Conservation (phyloP, 1,140 invertebrate species). For the Zelostemma sp. region DNA sequence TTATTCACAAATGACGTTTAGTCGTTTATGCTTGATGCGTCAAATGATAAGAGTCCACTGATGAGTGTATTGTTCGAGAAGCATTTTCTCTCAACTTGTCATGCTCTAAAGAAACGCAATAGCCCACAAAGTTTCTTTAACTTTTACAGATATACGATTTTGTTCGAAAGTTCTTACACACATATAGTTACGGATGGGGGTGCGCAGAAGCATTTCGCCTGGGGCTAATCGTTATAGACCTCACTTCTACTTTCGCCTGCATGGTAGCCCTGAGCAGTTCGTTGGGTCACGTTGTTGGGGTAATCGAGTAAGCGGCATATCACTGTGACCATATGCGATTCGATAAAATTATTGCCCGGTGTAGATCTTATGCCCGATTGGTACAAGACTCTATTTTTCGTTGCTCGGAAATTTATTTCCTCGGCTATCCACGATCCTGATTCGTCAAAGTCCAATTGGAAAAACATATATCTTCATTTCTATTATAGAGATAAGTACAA, state of each 20-base stretch:
- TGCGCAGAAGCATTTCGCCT: slow-evolving; percentile 11
- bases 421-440: slow-evolving; percentile 25
- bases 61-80: too few relatives aligned
- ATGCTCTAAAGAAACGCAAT: neutral
- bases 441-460: slow-evolving; percentile 26
- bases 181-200: slow-evolving; percentile 14
- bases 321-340: slow-evolving; percentile 44
- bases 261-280: slow-evolving; percentile 30
- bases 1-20: too few relatives aligned
- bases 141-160: neutral
- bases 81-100: neutral
- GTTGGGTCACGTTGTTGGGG: slow-evolving; percentile 28
- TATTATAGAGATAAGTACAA: too few relatives aligned
- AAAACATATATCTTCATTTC: too few relatives aligned
- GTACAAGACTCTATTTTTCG: slow-evolving; percentile 41
- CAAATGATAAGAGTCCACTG: too few relatives aligned
- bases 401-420: slow-evolving; percentile 32
- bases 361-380: slow-evolving; percentile 33
- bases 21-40: too few relatives aligned
- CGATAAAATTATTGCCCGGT: slow-evolving; percentile 42
- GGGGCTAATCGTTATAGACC: slow-evolving; percentile 13
- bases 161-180: neutral
- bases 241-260: slow-evolving; percentile 31
- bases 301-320: slow-evolving; percentile 41
- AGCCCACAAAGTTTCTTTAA: neutral